Evolutionary conservation across 2,888 invertebrate genomes (phyloP), one percentile per base, ranked within the genome.

Genomic region (Petrophora chlorosata): DNA sequence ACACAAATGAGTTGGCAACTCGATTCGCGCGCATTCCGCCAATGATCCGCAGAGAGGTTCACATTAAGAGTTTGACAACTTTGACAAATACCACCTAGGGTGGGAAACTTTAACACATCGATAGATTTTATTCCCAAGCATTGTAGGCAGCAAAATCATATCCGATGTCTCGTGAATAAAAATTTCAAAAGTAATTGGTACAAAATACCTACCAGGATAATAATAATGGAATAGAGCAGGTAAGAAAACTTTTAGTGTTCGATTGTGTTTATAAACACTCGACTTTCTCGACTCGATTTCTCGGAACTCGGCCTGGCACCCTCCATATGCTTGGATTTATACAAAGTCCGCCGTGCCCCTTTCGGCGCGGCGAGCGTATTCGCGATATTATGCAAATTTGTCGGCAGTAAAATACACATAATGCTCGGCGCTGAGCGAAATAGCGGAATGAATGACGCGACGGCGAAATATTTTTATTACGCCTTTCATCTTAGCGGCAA

Each of bases 331-430:
- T n/a, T n/a, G n/a, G n/a, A n/a, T 33, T 15, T 4, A 9, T n/a
- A n/a, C n/a, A 10, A 32, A 13, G 16, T 23, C 22, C 13, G 19
- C 9, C 35, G 40, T 35, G 17, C 45, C 33, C 36, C 44, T 34
- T 38, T 39, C 14, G 22, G 12, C 40, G 48, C 52, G 10, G 38
- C 47, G 36, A 47, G 56, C 50, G 44, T 43, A 56, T 56, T 42
- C 42, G n/a, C 13, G 42, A 53, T 57, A 61, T 62, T 59, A 61
- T 62, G 60, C 53, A 58, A 63, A 65, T 63, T 61, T 53, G 56
- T 56, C 33, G 48, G 23, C 52, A 50, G 52, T 55, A 58, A 63
- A 59, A 58, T 59, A 53, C 46, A 53, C 43, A 56, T 56, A 53
- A 51, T 48, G 42, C 39, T 41, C 34, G 43, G 48, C 22, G 54